Percentiles rank a stretch among this genome's conserved stretches.
phyloP scores from a whole-genome alignment of 2,888 invertebrate species.

The Leptinotarsa tumamoca region DNA sequence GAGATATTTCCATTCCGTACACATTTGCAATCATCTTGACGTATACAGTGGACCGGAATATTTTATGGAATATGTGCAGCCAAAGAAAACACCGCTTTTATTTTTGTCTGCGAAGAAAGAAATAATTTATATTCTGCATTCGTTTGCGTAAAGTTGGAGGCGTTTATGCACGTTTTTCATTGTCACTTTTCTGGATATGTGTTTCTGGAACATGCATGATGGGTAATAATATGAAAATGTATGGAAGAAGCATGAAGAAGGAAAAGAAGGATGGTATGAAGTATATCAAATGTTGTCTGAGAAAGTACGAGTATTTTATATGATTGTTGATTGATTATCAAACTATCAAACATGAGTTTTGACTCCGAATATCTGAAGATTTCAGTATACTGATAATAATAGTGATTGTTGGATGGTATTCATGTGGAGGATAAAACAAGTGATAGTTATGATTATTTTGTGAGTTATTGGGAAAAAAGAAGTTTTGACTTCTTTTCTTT shows the following conservation, averaged over 20 bases:
- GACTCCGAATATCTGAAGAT: too few species aligned
- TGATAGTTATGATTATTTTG: background rate
- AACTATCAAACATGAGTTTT: too few species aligned
- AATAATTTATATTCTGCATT: conserved; percentile 37
- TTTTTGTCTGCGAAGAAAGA: conserved; percentile 28
- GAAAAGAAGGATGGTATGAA: background rate
- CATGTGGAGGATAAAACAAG: too few species aligned
- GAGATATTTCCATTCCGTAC: conserved; percentile 40
- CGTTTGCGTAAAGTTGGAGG: conserved; percentile 21
- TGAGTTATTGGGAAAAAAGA: too few species aligned
- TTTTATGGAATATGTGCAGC: conserved; percentile 37
- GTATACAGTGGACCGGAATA: conserved; percentile 38
- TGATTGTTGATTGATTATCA: background rate
- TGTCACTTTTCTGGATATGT: conserved; percentile 17
- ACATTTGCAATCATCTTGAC: conserved; percentile 42
- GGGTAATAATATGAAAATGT: conserved; percentile 7
- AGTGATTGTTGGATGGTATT: too few species aligned
- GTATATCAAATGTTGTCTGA: background rate
- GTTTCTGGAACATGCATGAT: background rate
- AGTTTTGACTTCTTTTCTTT: too few species aligned
- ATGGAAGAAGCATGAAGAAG: background rate
- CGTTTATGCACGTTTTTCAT: conserved; percentile 23
- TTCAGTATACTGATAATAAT: too few species aligned
- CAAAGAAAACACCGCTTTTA: conserved; percentile 29
- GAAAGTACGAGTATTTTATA: background rate